Evolutionary conservation across 2,888 invertebrate species (phyloP), one percentile per base, ranked within the genome.

Genomic region (Pharmacophagus antenor): DNA sequence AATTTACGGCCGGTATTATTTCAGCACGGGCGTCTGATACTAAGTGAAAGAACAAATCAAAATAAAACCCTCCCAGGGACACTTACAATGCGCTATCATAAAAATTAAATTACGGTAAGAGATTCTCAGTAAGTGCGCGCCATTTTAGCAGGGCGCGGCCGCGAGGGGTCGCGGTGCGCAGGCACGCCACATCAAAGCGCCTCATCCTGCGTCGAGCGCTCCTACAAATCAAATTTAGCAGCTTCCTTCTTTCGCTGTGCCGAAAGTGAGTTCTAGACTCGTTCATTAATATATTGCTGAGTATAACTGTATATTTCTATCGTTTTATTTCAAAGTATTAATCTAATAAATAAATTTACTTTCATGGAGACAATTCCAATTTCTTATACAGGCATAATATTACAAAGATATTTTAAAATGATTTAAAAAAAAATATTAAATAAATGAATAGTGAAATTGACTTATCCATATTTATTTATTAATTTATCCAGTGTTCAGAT

Each of bases 21-120:
- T 66, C 58, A 64, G 60, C 61, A 60, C 62, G 67, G 71, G 70
- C 67, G 70, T 71, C 72, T 70, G 66, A 63, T 66, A 65, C 70
- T 73, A 72, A 73, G 76, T 75, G 70, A 68, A 70, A 71, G 72
- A 73, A 77, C 67, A 72, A 77, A 80, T 77, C 73, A 69, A 80
- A 85, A 83, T 84, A 78, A 82, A 85, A 82, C 70, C 76, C 79
- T 79, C 80, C 68, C 75, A 68, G 75, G 77, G 81, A 81, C 80
- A 82, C 82, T 87, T 81, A 86, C 87, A 88, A 85, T 88, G 84
- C 82, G 83, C 83, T 87, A 88, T 88, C 85, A 89, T 86, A 88
- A 88, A 89, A 90, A 89, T 89, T 87, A 86, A 88, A 88, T 90
- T 87, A 89, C 82, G 77, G 80, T 82, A 80, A 84, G 83, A 88